Evolutionary conservation across 2,888 invertebrate species (phyloP), one percentile per base, ranked within the genome.

Genomic region (Drosophila limbata): DNA sequence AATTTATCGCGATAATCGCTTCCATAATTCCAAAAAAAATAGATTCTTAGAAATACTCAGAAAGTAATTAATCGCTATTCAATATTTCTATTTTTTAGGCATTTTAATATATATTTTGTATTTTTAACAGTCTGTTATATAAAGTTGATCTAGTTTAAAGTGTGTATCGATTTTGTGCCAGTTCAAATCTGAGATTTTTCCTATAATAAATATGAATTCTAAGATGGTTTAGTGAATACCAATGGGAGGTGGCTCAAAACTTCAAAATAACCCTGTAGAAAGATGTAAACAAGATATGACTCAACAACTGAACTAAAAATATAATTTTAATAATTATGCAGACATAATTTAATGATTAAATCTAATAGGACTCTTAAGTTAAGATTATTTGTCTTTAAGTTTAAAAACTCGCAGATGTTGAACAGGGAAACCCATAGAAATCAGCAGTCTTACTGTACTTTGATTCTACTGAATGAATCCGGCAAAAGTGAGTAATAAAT

Each of bases 401-500:
- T 13, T 19, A 9, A 10, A 28, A 10, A 44, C n/a, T 47, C 45
- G n/a, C 50, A 40, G 44, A 33, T 42, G 28, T 5, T 19, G 44
- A 44, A 33, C 21, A 53, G 44, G 9, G 33, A 52, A 50, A 48
- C 31, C 35, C 47, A 31, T 25, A 63, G 37, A 65, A 72, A 42
- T 63, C 15, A 21, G 48, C 55, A 73, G 77, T 57, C 81, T 81
- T 88, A 84, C 84, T 84, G 87, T 88, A 84, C 84, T 78, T 88
- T 55, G 35, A 21, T 28, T 53, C 50, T n/a, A 17, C 42, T 42
- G 47, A 25, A 21, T 60, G 37, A 75, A 44, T 63, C 31, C 61
- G 39, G 47, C 42, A 45, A 51, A 55, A 65, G 52, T 65, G 50
- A 74, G 79, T 74, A 60, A 69, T 68, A 61, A 77, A 66, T 55